These are phyloP conservation scores for Eupithecia dodoneata DNA, from an alignment of 2,888 invertebrate species.

Conservation along the genomic window DNA sequence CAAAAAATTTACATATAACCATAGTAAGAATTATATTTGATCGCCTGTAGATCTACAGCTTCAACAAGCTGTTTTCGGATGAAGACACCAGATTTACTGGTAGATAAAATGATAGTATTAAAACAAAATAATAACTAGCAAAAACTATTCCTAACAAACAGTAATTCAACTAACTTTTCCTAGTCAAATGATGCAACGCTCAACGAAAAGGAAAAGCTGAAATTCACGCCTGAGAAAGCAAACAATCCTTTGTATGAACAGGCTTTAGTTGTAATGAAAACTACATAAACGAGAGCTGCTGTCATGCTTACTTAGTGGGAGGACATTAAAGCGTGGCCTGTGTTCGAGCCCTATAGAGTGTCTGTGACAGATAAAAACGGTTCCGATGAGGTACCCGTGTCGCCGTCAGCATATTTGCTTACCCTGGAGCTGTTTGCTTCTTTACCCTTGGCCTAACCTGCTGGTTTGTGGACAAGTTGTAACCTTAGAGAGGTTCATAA, in stretches of 20 bases:
- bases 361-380: conserved; percentile 79
- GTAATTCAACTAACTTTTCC: not conserved
- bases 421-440: conserved; percentile 80
- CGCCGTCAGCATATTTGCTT: conserved; percentile 82
- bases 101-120: not conserved
- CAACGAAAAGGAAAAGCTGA: not conserved
- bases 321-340: conserved; percentile 55
- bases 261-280: conserved; percentile 5
- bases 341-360: conserved; percentile 61
- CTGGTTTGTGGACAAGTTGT: conserved; percentile 46
- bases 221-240: not conserved
- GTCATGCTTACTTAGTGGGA: conserved; percentile 65
- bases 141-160: not conserved
- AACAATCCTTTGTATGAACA: conserved; percentile 1
- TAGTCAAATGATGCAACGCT: not conserved
- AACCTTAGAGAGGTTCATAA: conserved; percentile 8
- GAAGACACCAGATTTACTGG: not conserved
- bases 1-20: too few species aligned
- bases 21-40: too few species aligned
- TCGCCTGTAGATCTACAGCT: too few species aligned
- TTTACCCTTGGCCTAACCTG: conserved; percentile 76
- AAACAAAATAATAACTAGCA: not conserved
- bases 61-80: too few species aligned
- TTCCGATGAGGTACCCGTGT: conserved; percentile 69
- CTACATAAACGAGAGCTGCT: conserved; percentile 44